phyloP scores from a whole-genome alignment of 2,113 vertebrate genomes.

The Climacteris rufus region DNA sequence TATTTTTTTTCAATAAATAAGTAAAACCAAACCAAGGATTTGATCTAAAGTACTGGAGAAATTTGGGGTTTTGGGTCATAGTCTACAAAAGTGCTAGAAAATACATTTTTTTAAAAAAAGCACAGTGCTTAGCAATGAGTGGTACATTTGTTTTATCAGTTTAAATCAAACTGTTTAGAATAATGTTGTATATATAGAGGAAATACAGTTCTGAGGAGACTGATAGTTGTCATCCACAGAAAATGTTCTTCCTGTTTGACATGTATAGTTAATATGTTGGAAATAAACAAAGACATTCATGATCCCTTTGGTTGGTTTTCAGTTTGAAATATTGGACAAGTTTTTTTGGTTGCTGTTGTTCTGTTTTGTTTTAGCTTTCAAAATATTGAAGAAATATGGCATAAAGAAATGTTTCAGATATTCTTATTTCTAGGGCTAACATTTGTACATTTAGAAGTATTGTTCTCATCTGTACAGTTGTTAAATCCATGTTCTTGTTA shows the following conservation, averaged over 20 bases:
- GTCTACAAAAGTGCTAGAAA: neutral
- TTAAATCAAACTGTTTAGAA: neutral
- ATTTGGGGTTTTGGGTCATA: neutral
- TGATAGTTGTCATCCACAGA: neutral
- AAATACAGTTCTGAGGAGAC: neutral
- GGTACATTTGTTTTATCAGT: neutral
- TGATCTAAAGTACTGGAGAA: neutral
- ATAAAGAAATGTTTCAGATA: neutral
- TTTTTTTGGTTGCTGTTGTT: neutral
- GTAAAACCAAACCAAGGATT: neutral
- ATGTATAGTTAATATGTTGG: neutral
- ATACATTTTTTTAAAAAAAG: neutral
- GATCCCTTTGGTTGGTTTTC: neutral
- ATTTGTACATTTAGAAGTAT: neutral
- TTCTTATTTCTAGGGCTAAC: neutral
- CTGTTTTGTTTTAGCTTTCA: neutral
- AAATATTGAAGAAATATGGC: neutral
- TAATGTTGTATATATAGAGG: neutral
- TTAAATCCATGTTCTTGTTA: neutral
- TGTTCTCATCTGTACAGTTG: neutral
- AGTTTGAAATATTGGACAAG: neutral
- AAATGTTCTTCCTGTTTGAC: neutral
- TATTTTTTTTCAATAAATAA: neutral
- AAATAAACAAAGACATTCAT: neutral
- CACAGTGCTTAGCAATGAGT: neutral